Base-by-base conservation (phyloP, 2,797 vertebrate species). In the Semotilus atromaculatus region DNA sequence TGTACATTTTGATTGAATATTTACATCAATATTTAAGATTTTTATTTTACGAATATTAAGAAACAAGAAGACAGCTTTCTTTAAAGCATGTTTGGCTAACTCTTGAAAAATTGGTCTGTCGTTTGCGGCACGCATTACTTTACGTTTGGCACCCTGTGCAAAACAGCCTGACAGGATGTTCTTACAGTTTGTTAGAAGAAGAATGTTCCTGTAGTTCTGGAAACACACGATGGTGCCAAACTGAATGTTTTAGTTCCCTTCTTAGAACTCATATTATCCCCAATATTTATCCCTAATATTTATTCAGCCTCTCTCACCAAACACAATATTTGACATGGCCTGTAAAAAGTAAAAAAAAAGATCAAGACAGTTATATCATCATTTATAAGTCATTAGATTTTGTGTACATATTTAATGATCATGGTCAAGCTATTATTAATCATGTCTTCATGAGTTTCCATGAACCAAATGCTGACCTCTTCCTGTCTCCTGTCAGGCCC, bases 251-350 rank as follows among this genome's bases (percentile, higher is more conserved):
- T 85, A 84, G 88, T 91, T 92, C 80, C 88, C 81, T 90, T 73
- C 85, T 58, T 85, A 85, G 67, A 74, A 80, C 87, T 89, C 89
- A 82, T 68, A 79, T 75, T 89, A 68, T 90, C 88, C 90, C 76
- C 82, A 83, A 58, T 60, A 83, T 88, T 91, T 85, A 55, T 86
- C 90, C 88, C 85, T 84, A 89, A 84, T 77, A 90, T 87, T 87
- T 91, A 87, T 86, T 82, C 81, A 88, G 79, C 66, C 53, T 80
- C 16, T 1, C 86, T 64, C 83, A 93, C 93, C 91, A 94, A 94
- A 88, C 93, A 91, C 87, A 94, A 93, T 93, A 94, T 93, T 94
- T 91, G 88, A 85, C 85, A 89, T 94, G 92, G 89, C 92, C 53
- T 71, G n/a, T 76, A 53, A 62, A 48, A 82, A 62, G 10, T n/a